Conservation (phyloP, 2,888 invertebrate genomes). For the Dolichopus griseipennis region DNA sequence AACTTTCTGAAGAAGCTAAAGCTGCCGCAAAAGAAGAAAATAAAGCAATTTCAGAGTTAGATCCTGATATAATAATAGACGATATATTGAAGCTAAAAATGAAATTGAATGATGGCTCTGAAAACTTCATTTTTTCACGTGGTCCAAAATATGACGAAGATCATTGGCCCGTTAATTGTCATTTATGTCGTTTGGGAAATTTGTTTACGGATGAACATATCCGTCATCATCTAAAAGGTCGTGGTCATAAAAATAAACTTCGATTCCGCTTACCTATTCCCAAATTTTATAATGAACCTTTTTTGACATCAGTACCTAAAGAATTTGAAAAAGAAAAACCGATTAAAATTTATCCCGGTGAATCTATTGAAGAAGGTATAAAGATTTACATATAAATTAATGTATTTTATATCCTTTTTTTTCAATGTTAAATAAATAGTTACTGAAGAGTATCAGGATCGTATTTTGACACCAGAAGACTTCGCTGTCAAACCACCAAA, state of each 20-base stretch:
- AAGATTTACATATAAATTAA: neutral
- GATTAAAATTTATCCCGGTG: constrained; percentile 19
- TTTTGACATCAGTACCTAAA: constrained; percentile 11
- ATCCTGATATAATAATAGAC: constrained; percentile 11
- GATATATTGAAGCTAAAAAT: constrained; percentile 17
- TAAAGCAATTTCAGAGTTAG: neutral
- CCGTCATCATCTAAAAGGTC: constrained; percentile 14
- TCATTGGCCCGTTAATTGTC: constrained; percentile 20
- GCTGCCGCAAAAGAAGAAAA: neutral
- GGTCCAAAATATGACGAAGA: constrained; percentile 20
- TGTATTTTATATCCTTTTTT: too few relatives aligned
- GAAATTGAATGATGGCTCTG: constrained; percentile 16
- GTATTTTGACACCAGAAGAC: constrained; percentile 14
- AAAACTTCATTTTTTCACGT: constrained; percentile 16
- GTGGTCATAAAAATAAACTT: constrained; percentile 12
- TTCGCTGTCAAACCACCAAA: constrained; percentile 11
- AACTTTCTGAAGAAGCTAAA: neutral
- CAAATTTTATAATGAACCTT: constrained; percentile 16
- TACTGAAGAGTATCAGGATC: constrained; percentile 15
- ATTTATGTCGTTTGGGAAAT: constrained; percentile 18
- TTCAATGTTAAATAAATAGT: too few relatives aligned
- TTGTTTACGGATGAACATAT: constrained; percentile 14
- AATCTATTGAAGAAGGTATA: constrained; percentile 20
- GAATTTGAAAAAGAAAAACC: constrained; percentile 11
- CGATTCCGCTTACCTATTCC: constrained; percentile 12